phyloP scores from a whole-genome alignment of 2,113 vertebrate species.

The Lophochroa leadbeateri region DNA sequence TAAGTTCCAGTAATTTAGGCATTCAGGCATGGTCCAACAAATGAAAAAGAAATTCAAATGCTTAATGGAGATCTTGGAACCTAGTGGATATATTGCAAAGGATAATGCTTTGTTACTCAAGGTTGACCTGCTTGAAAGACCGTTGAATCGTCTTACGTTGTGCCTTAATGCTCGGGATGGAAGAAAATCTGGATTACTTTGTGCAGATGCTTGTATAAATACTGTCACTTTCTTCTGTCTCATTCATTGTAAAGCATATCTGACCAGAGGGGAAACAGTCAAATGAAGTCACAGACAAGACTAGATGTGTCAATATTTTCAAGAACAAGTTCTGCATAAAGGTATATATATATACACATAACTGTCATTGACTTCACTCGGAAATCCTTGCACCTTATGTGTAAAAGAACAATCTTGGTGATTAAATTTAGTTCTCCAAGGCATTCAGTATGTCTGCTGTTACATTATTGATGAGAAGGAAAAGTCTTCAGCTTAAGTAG shows the following conservation, averaged over 20 bases:
- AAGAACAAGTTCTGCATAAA: neutral
- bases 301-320: neutral
- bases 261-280: neutral
- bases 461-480: slow-evolving; percentile 4
- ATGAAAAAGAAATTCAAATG: neutral
- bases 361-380: neutral
- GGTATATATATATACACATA: neutral
- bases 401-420: neutral
- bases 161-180: neutral
- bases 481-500: neutral
- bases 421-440: neutral
- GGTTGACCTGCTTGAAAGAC: neutral
- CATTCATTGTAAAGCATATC: neutral
- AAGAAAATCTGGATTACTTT: neutral
- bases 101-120: neutral
- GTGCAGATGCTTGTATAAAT: neutral
- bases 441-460: neutral
- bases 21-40: neutral
- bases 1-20: neutral
- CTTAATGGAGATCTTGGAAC: neutral
- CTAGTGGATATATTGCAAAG: neutral
- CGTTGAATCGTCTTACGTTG: neutral
- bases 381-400: neutral
- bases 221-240: neutral
- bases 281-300: neutral